Base-by-base conservation (phyloP, 1,140 invertebrate species). In the Drosophila melanica region DNA sequence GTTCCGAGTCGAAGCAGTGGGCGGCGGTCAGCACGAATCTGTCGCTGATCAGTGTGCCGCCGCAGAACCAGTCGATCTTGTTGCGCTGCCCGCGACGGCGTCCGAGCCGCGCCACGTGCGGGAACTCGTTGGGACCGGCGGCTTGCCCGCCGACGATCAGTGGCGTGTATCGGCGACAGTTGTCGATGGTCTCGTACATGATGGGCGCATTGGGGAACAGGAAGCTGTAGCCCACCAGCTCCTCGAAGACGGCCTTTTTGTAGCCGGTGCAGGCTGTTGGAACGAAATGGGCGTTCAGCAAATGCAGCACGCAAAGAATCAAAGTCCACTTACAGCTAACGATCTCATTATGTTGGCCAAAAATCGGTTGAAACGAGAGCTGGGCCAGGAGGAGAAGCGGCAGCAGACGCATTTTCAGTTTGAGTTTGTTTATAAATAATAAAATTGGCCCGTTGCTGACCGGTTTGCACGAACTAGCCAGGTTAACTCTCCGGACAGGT, bases 21-120 rank as follows among this genome's bases (percentile, higher is more conserved):
- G 92, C 92, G 3, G 92, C 92, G 2, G 92, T 92, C 18, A 93
- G 37, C 33, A 93, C 76, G 68, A 77, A 92, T n/a, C 58, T 54
- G 14, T 92, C 76, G n/a, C 79, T 92, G 5, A 93, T 90, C 0
- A 93, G 57, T 5, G 90, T 91, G 3, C 92, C 92, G 14, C 86
- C 92, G 58, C 92, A 93, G 23, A 90, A 77, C 86, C 91, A 93
- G 20, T 87, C 54, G n/a, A 50, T 53, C 12, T 48, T 45, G 42
- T 6, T 8, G 53, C 10, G 47, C 45, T 57, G 12, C 10, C 20
- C 18, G 4, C 47, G 37, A 7, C 53, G 53, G 27, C 68, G 67
- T 33, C 91, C 92, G 27, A 92, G 63, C 0, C 91, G 80, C 0
- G 90, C 92, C 75, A 92, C 90, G 58, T 92, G 91, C 0, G 92